Evolutionary conservation across 2,797 vertebrate species (phyloP).

Genomic region (Enteromius viviparus): DNA sequence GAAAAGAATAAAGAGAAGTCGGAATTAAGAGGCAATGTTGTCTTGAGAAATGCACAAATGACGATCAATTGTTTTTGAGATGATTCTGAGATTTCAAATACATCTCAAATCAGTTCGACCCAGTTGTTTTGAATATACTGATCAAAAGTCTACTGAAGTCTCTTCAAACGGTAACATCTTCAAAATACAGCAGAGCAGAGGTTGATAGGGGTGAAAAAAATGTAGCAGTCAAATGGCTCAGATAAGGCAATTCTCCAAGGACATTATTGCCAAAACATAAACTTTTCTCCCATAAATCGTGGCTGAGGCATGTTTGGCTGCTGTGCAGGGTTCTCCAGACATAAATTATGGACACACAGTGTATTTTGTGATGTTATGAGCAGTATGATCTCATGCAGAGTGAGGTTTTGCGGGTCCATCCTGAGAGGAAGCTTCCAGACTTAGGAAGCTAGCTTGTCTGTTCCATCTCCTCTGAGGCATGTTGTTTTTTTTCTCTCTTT

Average conservation of each 20-base stretch:
- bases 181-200: constrained; percentile 10
- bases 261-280: constrained; percentile 50
- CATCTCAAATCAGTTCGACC: background rate
- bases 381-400: constrained; percentile 24
- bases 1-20: background rate
- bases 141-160: constrained; percentile 14
- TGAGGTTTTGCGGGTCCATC: constrained; percentile 1
- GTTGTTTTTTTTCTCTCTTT: background rate
- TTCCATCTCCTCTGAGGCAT: constrained; percentile 36
- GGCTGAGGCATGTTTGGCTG: constrained; percentile 35
- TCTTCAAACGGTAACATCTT: constrained; percentile 29
- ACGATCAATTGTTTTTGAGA: constrained; percentile 28
- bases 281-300: constrained; percentile 44
- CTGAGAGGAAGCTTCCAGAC: background rate
- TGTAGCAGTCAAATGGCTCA: constrained; percentile 23
- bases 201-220: constrained; percentile 31
- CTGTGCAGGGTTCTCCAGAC: constrained; percentile 52
- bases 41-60: constrained; percentile 18
- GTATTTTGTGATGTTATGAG: constrained; percentile 54
- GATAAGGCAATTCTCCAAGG: constrained; percentile 44
- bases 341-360: constrained; percentile 46
- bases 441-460: constrained; percentile 14
- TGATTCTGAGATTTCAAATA: constrained; percentile 20
- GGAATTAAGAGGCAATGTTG: background rate
- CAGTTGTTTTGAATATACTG: constrained; percentile 40